Base-by-base conservation (phyloP, 2,113 vertebrate genomes). In the Butorides virescens region DNA sequence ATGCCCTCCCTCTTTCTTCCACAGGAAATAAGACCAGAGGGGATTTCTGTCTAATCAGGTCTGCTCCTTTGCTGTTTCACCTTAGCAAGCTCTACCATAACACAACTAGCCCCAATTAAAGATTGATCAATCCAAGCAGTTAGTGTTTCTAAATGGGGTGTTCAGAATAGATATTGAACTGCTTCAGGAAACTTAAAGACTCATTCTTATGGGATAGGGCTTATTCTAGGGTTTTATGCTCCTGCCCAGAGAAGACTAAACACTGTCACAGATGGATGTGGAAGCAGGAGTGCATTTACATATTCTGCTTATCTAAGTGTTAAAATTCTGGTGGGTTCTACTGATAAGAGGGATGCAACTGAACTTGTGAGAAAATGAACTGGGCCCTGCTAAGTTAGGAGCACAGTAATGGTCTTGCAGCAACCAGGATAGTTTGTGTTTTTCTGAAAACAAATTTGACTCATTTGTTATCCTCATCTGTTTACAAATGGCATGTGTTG, bases 391-490 rank as follows among this genome's bases (percentile, higher is more conserved):
- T 39, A 83, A 61, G 20, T 39, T 46, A 83, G 50, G 15, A 56
- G 62, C 36, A 42, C 0, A 0, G 14, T 27, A 49, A 36, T 1
- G 9, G n/a, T 30, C 22, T 14, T 37, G 19, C 32, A 23, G 59
- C 21, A 82, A 11, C 34, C 36, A 70, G 27, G 10, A 25, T 3
- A 72, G 23, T 9, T 68, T 39, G 29, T 13, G 22, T 36, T 82
- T 82, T 82, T 68, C 56, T 50, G 49, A 27, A 49, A 78, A 88
- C 59, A 65, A 67, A 75, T 37, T 47, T 86, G 49, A 44, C 37
- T 52, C 52, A 5, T 58, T 92, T 83, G 32, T 29, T 66, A 17
- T 23, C 44, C n/a, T 81, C 27, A 55, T 53, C 66, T 79, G 3
- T 67, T 71, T 81, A 37, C 61, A 70, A 34, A 49, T 13, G 42